Evolutionary conservation across 2,888 invertebrate species (phyloP).

Genomic region (Camponotus fellah): DNA sequence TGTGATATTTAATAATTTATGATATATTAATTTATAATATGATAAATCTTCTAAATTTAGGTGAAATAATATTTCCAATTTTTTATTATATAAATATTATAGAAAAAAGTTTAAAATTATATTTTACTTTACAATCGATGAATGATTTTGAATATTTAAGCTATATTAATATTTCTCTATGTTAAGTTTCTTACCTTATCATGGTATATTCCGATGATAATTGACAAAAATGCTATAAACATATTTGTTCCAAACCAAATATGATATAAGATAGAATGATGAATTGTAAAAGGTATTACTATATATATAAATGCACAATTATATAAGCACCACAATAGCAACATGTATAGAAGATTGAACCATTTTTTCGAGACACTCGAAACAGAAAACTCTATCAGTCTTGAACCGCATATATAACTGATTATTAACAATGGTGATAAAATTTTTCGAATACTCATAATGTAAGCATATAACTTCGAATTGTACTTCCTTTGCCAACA

Average conservation of each 20-base stretch:
- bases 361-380: not conserved
- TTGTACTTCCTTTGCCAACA: not conserved
- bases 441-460: not conserved
- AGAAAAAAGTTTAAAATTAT: not conserved
- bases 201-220: not conserved
- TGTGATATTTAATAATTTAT: not conserved
- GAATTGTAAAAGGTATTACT: not conserved
- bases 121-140: not conserved
- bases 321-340: not conserved
- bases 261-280: not conserved
- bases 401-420: not conserved
- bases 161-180: not conserved
- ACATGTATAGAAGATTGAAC: not conserved
- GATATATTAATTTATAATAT: not conserved
- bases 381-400: not conserved
- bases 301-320: not conserved
- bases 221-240: not conserved
- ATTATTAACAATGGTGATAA: not conserved
- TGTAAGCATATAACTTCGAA: not conserved
- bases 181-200: not conserved
- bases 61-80: not conserved
- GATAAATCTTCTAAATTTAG: not conserved
- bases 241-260: not conserved
- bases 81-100: not conserved
- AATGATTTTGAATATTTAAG: not conserved